These are phyloP conservation scores for Datnioides undecimradiatus DNA, from an alignment of 2,113 vertebrate species.

Conservation along the genomic window DNA sequence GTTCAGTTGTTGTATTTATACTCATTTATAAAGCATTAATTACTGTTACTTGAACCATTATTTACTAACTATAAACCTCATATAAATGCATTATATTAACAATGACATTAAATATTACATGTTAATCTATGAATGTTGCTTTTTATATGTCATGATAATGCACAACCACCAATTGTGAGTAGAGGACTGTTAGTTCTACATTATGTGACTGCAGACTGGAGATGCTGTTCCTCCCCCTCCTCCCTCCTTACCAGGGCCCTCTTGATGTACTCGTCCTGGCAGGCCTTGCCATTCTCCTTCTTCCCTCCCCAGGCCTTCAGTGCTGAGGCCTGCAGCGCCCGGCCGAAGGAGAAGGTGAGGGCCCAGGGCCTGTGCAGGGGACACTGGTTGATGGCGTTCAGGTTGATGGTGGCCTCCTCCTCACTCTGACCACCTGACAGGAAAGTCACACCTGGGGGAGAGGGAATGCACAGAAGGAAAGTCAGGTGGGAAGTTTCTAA, in stretches of 20 bases:
- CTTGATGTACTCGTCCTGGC: slow-evolving; percentile 88
- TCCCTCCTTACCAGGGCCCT: slow-evolving; percentile 83
- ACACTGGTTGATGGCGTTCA: slow-evolving; percentile 89
- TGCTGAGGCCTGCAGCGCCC: slow-evolving; percentile 89
- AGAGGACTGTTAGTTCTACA: no score
- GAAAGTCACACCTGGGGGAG: slow-evolving; percentile 86
- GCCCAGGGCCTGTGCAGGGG: slow-evolving; percentile 87
- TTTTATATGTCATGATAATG: no score
- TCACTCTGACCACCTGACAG: slow-evolving; percentile 90
- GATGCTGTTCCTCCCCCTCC: neutral
- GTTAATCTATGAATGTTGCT: no score
- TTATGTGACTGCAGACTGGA: no score
- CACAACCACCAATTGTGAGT: no score
- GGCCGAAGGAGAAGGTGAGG: slow-evolving; percentile 89
- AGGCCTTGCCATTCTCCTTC: slow-evolving; percentile 86
- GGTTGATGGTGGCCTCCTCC: slow-evolving; percentile 88
- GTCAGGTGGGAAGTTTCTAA: neutral
- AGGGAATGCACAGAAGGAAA: neutral
- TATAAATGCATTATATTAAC: no score
- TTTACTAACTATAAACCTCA: no score
- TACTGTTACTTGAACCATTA: no score
- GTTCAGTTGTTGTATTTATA: no score
- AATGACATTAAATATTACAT: no score
- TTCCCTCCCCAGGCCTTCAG: slow-evolving; percentile 88
- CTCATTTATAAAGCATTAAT: neutral